phyloP scores from a whole-genome alignment of 2,797 vertebrate species.

The Schizopygopsis malacanthus region DNA sequence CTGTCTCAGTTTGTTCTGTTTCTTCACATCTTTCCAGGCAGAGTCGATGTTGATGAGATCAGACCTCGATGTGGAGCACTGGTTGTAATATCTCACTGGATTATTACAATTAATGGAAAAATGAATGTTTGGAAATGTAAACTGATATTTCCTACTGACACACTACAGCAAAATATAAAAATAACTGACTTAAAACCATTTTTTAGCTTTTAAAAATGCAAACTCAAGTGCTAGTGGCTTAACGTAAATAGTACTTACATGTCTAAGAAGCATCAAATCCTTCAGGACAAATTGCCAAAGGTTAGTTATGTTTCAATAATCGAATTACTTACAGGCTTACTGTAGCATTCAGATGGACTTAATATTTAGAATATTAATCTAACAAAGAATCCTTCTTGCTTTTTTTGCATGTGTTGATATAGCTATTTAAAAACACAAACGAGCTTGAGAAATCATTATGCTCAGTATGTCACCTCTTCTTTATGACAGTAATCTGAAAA shows the following conservation, averaged over 20 bases:
- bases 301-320: slow-evolving; percentile 13
- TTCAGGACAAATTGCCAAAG: not conserved
- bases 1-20: too few species aligned
- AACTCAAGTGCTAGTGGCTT: not conserved
- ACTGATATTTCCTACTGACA: too few species aligned
- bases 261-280: not conserved
- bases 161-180: too few species aligned
- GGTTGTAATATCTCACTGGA: too few species aligned
- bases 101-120: too few species aligned
- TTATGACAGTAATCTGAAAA: not conserved
- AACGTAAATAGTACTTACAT: not conserved
- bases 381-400: not conserved
- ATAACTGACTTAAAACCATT: too few species aligned
- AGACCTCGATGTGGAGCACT: too few species aligned
- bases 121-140: too few species aligned
- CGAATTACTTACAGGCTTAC: not conserved
- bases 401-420: not conserved
- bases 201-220: not conserved
- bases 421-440: not conserved
- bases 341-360: not conserved
- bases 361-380: not conserved
- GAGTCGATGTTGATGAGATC: too few species aligned
- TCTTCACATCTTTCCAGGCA: too few species aligned
- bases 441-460: not conserved
- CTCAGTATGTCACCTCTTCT: not conserved